These are phyloP conservation scores for Phyllotreta striolata DNA, from an alignment of 2,888 invertebrate species.

Conservation along the genomic window DNA sequence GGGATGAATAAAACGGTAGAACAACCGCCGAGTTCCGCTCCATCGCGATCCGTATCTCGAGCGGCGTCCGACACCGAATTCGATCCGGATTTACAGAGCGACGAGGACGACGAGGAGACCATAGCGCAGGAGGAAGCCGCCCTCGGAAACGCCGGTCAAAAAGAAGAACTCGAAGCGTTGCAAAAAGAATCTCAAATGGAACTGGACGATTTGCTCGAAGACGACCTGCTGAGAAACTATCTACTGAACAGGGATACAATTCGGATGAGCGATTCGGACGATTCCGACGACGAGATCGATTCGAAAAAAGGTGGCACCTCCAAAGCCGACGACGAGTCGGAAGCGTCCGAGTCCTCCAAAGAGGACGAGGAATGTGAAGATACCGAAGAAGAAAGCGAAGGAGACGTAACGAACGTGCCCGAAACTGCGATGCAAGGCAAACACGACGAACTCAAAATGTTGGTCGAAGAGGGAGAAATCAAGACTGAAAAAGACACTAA, in stretches of 20 bases:
- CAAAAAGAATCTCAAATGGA: slow-evolving; percentile 90
- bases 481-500: slow-evolving; percentile 63
- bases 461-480: slow-evolving; percentile 62
- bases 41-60: slow-evolving; percentile 62
- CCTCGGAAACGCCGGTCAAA: slow-evolving; percentile 65
- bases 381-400: slow-evolving; percentile 51
- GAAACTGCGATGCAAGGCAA: slow-evolving; percentile 51
- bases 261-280: slow-evolving; percentile 56
- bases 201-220: slow-evolving; percentile 84
- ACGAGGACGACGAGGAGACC: slow-evolving; percentile 91
- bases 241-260: slow-evolving; percentile 73
- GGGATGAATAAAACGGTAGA: slow-evolving; percentile 73
- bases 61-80: slow-evolving; percentile 78
- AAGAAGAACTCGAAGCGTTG: slow-evolving; percentile 82
- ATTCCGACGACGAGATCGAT: slow-evolving; percentile 47
- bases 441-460: slow-evolving; percentile 64
- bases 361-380: slow-evolving; percentile 54
- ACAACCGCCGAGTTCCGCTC: slow-evolving; percentile 61
- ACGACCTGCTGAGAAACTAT: slow-evolving; percentile 82
- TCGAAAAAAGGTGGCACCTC: slow-evolving; percentile 57
- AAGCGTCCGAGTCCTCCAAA: slow-evolving; percentile 55
- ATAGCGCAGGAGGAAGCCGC: slow-evolving; percentile 83
- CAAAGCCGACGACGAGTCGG: slow-evolving; percentile 72
- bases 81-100: slow-evolving; percentile 77
- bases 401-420: slow-evolving; percentile 48